phyloP scores from a whole-genome alignment of 2,888 invertebrate species.

The Thera obeliscata region DNA sequence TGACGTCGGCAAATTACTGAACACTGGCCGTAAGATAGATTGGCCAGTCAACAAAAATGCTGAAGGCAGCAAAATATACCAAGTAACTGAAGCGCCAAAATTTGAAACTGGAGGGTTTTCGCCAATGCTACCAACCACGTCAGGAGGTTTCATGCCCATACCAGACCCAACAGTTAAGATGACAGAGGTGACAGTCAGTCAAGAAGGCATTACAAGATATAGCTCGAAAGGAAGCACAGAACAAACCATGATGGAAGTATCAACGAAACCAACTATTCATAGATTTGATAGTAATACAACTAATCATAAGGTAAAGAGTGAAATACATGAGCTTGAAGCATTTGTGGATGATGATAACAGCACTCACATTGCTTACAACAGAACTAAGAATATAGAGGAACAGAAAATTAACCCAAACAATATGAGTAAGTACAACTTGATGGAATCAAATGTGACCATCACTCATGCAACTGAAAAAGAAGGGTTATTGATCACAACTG shows the following conservation, averaged over 20 bases:
- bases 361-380: slow-evolving; percentile 74
- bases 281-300: slow-evolving; percentile 62
- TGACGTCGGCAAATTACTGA: slow-evolving; percentile 87
- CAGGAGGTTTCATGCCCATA: slow-evolving; percentile 90
- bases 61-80: slow-evolving; percentile 67
- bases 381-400: slow-evolving; percentile 75
- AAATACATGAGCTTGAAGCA: slow-evolving; percentile 76
- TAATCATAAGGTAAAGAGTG: slow-evolving; percentile 73
- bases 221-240: slow-evolving; percentile 54
- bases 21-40: slow-evolving; percentile 75
- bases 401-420: slow-evolving; percentile 70
- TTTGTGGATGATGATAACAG: slow-evolving; percentile 72
- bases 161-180: slow-evolving; percentile 68
- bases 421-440: slow-evolving; percentile 72
- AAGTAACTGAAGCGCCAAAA: slow-evolving; percentile 81
- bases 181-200: slow-evolving; percentile 51
- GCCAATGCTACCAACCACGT: slow-evolving; percentile 88
- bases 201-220: slow-evolving; percentile 50
- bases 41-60: slow-evolving; percentile 71
- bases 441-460: slow-evolving; percentile 76
- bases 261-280: slow-evolving; percentile 58
- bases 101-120: slow-evolving; percentile 91
- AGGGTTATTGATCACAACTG: slow-evolving; percentile 73
- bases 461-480: slow-evolving; percentile 78
- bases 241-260: slow-evolving; percentile 51